These are phyloP conservation scores for Microcebus lehilahytsara DNA, from an alignment of 2,113 vertebrate species.

Conservation along the genomic window DNA sequence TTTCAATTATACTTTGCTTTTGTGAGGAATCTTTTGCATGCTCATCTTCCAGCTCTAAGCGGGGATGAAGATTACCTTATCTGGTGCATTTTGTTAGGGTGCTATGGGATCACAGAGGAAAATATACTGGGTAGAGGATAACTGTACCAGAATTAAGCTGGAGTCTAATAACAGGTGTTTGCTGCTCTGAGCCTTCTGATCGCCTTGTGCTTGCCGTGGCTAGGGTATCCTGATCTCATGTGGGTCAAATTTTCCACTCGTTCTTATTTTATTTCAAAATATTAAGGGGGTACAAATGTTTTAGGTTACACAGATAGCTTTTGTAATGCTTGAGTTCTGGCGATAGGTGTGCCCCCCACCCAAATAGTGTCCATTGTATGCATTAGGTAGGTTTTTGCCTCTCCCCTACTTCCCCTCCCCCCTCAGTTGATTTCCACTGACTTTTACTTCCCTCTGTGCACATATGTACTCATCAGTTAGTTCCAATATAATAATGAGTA, in stretches of 20 bases:
- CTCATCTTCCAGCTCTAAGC: not conserved
- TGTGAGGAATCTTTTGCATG: not conserved
- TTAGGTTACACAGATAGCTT: no score
- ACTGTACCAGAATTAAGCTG: not conserved
- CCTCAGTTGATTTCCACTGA: no score
- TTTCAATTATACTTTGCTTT: not conserved
- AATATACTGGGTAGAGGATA: not conserved
- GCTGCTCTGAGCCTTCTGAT: not conserved
- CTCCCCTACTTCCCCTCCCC: no score
- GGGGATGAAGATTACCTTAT: not conserved
- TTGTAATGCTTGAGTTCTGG: no score
- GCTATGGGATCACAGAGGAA: not conserved
- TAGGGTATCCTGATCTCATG: fast-evolving
- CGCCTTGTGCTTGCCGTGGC: not conserved
- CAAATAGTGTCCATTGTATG: no score
- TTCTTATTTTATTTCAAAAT: not conserved
- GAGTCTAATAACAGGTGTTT: not conserved
- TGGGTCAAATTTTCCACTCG: no score
- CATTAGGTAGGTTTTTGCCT: no score
- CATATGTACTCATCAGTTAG: no score
- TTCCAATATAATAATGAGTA: no score
- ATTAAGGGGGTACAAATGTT: no score
- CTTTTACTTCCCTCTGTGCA: no score
- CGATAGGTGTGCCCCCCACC: no score
- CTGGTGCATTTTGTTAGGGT: not conserved